These are phyloP conservation scores for Brachionus calyciflorus DNA, from an alignment of 1,140 invertebrate species.

Conservation along the genomic window DNA sequence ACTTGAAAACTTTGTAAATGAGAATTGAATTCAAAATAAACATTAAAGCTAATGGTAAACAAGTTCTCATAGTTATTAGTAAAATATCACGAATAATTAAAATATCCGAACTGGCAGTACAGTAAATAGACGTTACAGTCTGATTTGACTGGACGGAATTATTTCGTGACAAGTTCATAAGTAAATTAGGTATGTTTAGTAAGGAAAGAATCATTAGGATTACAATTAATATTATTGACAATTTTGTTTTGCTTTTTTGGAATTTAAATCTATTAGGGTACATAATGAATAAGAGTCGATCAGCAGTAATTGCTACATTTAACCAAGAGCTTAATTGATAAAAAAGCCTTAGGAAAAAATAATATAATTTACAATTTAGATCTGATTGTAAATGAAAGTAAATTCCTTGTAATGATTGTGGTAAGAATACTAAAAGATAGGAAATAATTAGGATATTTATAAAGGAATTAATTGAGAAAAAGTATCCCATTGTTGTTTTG, in stretches of 20 bases:
- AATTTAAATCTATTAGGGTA: background rate
- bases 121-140: too few species aligned
- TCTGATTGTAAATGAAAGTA: background rate
- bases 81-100: too few species aligned
- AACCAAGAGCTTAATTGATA: conserved; percentile 6
- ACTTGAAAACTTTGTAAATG: too few species aligned
- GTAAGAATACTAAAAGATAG: background rate
- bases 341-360: background rate
- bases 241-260: background rate
- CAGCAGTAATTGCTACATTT: background rate
- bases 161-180: too few species aligned
- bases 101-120: too few species aligned
- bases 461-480: background rate
- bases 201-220: too few species aligned
- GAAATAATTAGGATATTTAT: background rate
- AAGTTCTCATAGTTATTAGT: too few species aligned
- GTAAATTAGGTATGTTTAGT: too few species aligned
- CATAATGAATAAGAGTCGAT: background rate
- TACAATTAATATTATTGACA: too few species aligned
- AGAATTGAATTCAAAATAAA: too few species aligned
- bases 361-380: background rate
- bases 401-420: background rate
- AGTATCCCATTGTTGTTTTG: conserved; percentile 6
- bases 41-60: too few species aligned
- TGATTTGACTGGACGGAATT: too few species aligned